Conservation (phyloP, 2,888 invertebrate species). For the Mythimna pallens region DNA sequence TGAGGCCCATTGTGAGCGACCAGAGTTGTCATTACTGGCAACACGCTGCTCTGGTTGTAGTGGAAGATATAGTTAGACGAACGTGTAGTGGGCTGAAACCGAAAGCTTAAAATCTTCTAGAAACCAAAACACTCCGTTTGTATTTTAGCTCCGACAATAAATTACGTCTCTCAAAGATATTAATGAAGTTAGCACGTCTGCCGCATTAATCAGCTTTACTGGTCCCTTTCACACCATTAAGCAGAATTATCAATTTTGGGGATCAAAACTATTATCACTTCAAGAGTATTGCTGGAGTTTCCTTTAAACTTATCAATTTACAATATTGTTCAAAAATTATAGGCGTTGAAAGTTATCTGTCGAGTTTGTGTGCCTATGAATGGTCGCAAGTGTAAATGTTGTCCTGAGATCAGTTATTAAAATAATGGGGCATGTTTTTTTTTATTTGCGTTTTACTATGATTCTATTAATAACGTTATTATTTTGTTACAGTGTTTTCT, state of each 20-base stretch:
- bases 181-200: conserved; percentile 43
- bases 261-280: conserved; percentile 23
- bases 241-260: conserved; percentile 31
- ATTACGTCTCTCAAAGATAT: conserved; percentile 3
- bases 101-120: no score
- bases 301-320: background rate
- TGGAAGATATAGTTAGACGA: no score
- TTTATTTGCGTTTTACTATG: no score
- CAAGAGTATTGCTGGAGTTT: background rate
- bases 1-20: no score
- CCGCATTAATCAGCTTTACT: conserved; percentile 39
- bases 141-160: background rate
- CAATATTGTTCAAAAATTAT: background rate
- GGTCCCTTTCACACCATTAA: conserved; percentile 36
- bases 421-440: no score
- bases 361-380: background rate
- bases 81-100: no score
- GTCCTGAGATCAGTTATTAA: no score
- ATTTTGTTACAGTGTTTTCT: no score
- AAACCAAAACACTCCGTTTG: background rate
- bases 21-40: no score
- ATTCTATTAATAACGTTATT: no score
- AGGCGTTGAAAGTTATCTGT: background rate
- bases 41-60: no score
- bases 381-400: no score